Percentiles rank a stretch among this genome's conserved stretches.
phyloP scores from a whole-genome alignment of 2,113 vertebrate species.

The Serinus canaria region DNA sequence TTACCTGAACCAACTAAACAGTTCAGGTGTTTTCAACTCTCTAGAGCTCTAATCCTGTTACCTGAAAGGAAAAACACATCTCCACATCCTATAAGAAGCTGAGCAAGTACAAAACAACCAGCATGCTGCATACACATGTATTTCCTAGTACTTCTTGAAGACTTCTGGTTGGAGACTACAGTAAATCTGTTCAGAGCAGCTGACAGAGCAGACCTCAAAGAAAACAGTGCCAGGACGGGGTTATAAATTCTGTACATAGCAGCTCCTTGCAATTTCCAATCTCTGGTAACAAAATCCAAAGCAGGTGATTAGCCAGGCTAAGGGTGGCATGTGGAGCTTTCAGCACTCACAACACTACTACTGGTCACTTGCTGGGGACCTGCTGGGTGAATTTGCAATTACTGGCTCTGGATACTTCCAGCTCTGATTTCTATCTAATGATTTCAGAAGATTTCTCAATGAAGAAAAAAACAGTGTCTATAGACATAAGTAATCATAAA shows the following conservation, averaged over 20 bases:
- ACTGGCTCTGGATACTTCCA: not conserved
- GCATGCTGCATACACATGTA: rapidly evolving
- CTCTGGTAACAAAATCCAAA: constrained; percentile 23
- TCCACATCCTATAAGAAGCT: not conserved
- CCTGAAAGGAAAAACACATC: not conserved
- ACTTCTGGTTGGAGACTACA: not conserved
- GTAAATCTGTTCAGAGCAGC: constrained; percentile 20
- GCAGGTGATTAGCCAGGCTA: not conserved
- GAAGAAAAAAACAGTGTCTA: not conserved
- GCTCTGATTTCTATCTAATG: not conserved
- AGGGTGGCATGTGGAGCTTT: constrained; percentile 32
- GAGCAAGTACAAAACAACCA: not conserved
- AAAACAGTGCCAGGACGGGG: not conserved
- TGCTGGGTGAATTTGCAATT: not conserved
- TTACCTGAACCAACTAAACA: not conserved
- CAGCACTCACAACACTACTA: constrained; percentile 19
- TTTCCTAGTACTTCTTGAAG: not conserved
- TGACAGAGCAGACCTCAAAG: constrained; percentile 51
- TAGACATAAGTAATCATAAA: not conserved
- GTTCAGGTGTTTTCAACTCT: not conserved
- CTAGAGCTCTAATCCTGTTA: not conserved
- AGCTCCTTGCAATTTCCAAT: constrained; percentile 48
- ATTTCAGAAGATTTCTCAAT: not conserved
- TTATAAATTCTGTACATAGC: constrained; percentile 52
- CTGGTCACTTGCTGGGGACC: not conserved